A percentile compares a stretch with the other conserved stretches of the same genome.
These are phyloP conservation scores for Hypotaenidia okinawae DNA, from an alignment of 2,797 vertebrate species.

Conservation along the genomic window DNA sequence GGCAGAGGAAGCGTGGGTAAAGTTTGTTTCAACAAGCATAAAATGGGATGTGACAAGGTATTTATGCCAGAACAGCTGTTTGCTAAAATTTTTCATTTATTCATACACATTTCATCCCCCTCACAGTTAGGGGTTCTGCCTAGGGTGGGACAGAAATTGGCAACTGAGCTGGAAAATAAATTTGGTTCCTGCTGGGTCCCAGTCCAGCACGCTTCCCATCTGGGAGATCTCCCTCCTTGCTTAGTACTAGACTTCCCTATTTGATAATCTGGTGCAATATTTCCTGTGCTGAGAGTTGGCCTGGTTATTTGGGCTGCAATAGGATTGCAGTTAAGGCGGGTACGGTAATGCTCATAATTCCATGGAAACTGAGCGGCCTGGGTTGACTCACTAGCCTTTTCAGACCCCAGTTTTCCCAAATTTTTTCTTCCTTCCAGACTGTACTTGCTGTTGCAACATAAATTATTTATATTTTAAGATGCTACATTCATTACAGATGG, in stretches of 20 bases:
- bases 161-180: not conserved
- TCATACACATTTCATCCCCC: not conserved
- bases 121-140: not conserved
- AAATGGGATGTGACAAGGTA: conserved; percentile 33
- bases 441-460: not conserved
- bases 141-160: not conserved
- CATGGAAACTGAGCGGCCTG: not conserved
- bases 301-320: not conserved
- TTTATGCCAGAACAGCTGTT: conserved; percentile 23
- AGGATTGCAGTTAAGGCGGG: not conserved
- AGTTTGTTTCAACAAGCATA: conserved; percentile 22
- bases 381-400: conserved; percentile 4
- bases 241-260: not conserved
- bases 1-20: not conserved
- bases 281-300: not conserved
- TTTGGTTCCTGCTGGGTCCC: not conserved
- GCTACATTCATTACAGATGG: not conserved
- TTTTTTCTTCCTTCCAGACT: not conserved
- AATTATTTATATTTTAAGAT: conserved; percentile 23
- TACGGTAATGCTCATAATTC: not conserved
- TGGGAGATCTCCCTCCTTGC: not conserved
- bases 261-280: not conserved
- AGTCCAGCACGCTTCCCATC: accelerated
- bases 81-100: not conserved
- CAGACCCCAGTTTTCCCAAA: conserved; percentile 2